Percentiles rank a stretch among this genome's conserved stretches.
phyloP scores from a whole-genome alignment of 2,888 invertebrate species.

The Lampropteryx suffumata region DNA sequence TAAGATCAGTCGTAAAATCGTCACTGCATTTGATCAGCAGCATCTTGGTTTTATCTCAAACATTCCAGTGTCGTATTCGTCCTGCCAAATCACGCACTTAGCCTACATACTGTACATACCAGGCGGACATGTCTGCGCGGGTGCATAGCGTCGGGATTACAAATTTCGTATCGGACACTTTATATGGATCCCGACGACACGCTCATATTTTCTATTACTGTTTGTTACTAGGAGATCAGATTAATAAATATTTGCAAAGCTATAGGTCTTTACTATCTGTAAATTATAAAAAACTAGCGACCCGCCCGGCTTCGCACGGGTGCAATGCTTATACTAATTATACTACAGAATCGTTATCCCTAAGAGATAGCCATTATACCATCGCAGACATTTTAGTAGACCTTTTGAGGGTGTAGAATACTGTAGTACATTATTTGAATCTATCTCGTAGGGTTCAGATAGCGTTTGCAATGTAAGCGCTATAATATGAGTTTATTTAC shows the following conservation, averaged over 20 bases:
- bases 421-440: no score
- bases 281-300: no score
- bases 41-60: not conserved
- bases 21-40: not conserved
- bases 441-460: no score
- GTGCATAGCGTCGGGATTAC: constrained; percentile 8
- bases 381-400: no score
- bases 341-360: no score
- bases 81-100: constrained; percentile 15
- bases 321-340: no score
- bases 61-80: constrained; percentile 6
- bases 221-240: not conserved
- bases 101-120: constrained; percentile 13
- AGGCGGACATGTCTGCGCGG: constrained; percentile 2
- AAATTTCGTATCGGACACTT: constrained; percentile 5
- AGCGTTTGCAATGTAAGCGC: no score
- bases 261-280: no score
- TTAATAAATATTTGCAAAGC: not conserved
- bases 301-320: no score
- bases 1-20: not conserved
- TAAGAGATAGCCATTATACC: no score
- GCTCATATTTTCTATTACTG: constrained; percentile 12
- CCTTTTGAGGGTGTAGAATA: no score
- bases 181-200: not conserved
- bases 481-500: no score